A percentile compares a stretch with the other conserved stretches of the same genome.
Evolutionary conservation across 2,888 invertebrate species (phyloP).

Genomic region (Cantharis rufa): DNA sequence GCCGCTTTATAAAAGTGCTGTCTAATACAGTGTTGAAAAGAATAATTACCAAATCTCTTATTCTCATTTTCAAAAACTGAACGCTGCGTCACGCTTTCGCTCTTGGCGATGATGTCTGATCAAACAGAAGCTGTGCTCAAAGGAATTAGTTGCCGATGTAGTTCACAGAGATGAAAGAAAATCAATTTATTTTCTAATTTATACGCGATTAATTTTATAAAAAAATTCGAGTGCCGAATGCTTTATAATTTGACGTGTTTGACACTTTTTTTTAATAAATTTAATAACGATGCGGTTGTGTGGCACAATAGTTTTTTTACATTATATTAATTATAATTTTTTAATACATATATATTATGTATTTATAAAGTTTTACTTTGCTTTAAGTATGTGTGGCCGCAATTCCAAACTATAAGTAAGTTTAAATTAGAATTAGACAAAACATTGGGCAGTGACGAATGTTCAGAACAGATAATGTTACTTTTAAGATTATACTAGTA

Average conservation of each 20-base stretch:
- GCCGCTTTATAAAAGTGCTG: constrained; percentile 39
- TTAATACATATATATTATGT: too few species aligned
- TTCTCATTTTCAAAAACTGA: constrained; percentile 32
- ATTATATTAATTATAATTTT: not conserved
- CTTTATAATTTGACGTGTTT: not conserved
- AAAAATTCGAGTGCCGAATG: not conserved
- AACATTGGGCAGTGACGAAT: not conserved
- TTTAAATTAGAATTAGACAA: not conserved
- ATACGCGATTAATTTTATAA: constrained; percentile 13
- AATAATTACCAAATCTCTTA: constrained; percentile 39
- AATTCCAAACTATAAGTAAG: not conserved
- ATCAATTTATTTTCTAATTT: constrained; percentile 38
- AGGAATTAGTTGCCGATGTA: constrained; percentile 28
- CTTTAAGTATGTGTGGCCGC: not conserved
- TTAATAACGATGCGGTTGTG: not conserved
- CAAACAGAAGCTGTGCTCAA: constrained; percentile 29
- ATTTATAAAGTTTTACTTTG: not conserved
- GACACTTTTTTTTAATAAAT: not conserved
- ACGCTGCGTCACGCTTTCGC: constrained; percentile 30
- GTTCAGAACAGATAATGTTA: not conserved
- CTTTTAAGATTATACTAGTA: not conserved
- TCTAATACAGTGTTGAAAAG: constrained; percentile 41
- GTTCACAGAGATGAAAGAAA: constrained; percentile 32
- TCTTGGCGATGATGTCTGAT: constrained; percentile 29
- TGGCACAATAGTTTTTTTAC: not conserved